Conservation (phyloP, 2,797 vertebrate species). For the Diceros bicornis region DNA sequence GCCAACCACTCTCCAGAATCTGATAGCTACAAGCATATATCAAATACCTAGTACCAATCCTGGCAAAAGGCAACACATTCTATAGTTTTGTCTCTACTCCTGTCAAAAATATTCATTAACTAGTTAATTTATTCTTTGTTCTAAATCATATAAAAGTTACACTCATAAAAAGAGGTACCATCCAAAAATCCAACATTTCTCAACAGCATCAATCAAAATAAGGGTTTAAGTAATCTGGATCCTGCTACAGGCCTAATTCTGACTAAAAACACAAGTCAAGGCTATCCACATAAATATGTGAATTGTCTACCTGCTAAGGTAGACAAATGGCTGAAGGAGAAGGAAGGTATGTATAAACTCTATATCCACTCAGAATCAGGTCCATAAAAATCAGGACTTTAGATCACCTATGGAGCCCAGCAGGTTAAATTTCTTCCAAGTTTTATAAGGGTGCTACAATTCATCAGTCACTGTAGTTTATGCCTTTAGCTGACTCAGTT, state of each 20-base stretch:
- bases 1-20: not conserved
- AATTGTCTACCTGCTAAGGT: not conserved
- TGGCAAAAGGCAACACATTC: not conserved
- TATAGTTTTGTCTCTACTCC: not conserved
- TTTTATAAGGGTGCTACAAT: slow-evolving; percentile 24
- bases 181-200: slow-evolving; percentile 54
- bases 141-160: slow-evolving; percentile 10
- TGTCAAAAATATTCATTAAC: slow-evolving; percentile 36
- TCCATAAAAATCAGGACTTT: not conserved
- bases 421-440: slow-evolving; percentile 47
- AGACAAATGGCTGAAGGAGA: not conserved
- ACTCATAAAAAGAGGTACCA: not conserved
- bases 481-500: slow-evolving; percentile 22
- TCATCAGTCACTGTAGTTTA: slow-evolving; percentile 27
- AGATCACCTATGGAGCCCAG: not conserved
- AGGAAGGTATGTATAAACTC: not conserved
- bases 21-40: slow-evolving; percentile 4
- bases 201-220: slow-evolving; percentile 39
- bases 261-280: slow-evolving; percentile 8
- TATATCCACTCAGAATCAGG: not conserved
- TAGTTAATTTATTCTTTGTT: not conserved
- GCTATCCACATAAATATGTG: not conserved
- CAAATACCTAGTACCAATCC: not conserved
- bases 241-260: not conserved
- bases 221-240: not conserved